A percentile compares a stretch with the other conserved stretches of the same genome.
phyloP scores from a whole-genome alignment of 2,113 vertebrate genomes.

The Petrocephalus microphthalmus region DNA sequence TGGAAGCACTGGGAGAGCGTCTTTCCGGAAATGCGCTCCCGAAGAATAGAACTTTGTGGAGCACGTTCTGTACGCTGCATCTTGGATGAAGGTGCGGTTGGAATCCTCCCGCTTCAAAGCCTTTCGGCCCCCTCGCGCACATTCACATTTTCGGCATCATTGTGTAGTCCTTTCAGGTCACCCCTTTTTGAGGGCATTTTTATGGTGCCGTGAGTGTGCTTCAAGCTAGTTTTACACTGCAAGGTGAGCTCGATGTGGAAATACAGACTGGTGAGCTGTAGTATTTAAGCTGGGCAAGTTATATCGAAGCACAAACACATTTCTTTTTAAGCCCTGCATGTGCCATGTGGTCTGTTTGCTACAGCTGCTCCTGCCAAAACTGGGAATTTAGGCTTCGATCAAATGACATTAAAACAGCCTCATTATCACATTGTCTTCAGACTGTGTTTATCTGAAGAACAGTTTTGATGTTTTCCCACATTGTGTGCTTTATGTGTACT shows the following conservation, averaged over 20 bases:
- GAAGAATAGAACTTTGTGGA: background rate
- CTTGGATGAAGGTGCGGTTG: background rate
- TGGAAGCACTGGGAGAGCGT: background rate
- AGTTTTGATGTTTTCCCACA: background rate
- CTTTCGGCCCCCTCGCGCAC: background rate
- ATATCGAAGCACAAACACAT: background rate
- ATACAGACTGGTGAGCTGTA: background rate
- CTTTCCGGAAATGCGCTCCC: background rate
- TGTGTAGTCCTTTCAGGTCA: background rate
- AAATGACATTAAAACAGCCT: background rate
- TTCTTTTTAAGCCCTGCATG: background rate
- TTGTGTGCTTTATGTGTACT: background rate
- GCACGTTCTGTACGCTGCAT: background rate
- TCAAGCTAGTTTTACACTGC: background rate
- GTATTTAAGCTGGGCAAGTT: background rate
- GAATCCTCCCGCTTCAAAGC: background rate
- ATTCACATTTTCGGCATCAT: background rate
- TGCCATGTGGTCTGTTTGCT: background rate
- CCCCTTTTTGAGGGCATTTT: background rate
- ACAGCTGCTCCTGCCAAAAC: background rate
- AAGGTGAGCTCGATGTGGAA: background rate
- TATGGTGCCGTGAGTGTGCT: background rate
- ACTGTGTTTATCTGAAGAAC: background rate
- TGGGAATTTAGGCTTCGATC: background rate
- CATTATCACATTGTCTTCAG: background rate